These are phyloP conservation scores for Cynocephalus volans DNA, from an alignment of 2,113 vertebrate genomes.

Conservation along the genomic window DNA sequence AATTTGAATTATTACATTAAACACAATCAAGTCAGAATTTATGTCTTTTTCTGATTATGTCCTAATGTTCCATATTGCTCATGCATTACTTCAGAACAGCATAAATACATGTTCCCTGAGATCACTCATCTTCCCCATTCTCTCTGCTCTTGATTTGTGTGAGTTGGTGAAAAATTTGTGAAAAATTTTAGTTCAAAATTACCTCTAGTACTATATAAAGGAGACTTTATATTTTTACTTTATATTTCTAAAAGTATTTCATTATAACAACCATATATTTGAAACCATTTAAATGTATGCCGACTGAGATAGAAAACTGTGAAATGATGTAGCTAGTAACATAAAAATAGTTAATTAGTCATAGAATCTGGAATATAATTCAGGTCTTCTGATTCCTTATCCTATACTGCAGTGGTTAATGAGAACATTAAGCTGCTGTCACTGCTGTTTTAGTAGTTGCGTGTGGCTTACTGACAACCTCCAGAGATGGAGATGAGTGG, in stretches of 20 bases:
- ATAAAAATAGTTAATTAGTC: background rate
- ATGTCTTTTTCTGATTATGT: background rate
- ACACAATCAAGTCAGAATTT: background rate
- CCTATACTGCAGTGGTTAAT: accelerated
- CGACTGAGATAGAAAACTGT: background rate
- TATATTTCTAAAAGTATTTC: background rate
- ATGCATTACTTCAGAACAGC: background rate
- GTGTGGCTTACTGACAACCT: background rate
- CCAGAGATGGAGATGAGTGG: background rate
- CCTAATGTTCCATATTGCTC: background rate
- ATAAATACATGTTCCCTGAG: accelerated
- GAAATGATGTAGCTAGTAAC: background rate
- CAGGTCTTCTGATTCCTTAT: background rate
- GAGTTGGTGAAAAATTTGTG: background rate
- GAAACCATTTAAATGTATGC: background rate
- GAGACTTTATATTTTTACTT: background rate
- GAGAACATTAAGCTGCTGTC: background rate
- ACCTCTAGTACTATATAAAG: background rate
- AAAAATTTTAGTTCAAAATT: background rate
- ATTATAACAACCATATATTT: background rate
- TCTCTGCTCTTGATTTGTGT: background rate
- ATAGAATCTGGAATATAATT: background rate
- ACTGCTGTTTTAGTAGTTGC: background rate
- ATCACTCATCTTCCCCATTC: background rate
- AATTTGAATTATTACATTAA: constrained; percentile 32